Percentiles rank a stretch among this genome's conserved stretches.
These are phyloP conservation scores for Colius striatus DNA, from an alignment of 2,113 vertebrate species.

Conservation along the genomic window DNA sequence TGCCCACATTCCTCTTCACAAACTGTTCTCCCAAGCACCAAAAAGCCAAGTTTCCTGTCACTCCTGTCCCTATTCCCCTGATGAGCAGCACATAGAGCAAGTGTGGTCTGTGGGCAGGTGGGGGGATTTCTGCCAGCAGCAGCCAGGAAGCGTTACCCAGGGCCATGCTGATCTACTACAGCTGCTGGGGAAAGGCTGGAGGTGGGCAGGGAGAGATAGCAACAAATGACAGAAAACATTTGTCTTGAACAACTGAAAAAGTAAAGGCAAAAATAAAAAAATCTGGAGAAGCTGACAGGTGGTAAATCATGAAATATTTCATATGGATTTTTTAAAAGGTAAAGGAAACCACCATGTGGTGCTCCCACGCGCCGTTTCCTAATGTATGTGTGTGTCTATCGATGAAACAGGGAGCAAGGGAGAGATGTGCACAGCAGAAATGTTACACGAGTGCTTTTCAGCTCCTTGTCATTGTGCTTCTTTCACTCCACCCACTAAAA, in stretches of 20 bases:
- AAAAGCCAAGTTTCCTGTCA: background rate
- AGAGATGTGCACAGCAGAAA: background rate
- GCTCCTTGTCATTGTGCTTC: slow-evolving; percentile 25
- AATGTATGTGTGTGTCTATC: slow-evolving; percentile 32
- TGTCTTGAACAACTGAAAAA: slow-evolving; percentile 12
- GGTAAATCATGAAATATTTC: slow-evolving; percentile 25
- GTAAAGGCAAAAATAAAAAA: background rate
- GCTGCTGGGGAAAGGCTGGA: background rate
- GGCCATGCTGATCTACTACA: background rate
- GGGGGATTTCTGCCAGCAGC: background rate
- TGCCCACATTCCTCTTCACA: background rate
- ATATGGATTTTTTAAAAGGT: background rate
- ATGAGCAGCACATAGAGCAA: background rate
- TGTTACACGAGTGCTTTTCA: background rate
- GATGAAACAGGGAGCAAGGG: background rate
- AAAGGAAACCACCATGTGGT: slow-evolving; percentile 40
- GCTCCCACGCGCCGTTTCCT: slow-evolving; percentile 30
- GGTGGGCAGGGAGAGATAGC: background rate
- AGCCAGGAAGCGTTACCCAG: background rate
- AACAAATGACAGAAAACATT: background rate
- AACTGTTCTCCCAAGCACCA: background rate
- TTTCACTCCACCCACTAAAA: slow-evolving; percentile 42
- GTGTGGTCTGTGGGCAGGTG: background rate
- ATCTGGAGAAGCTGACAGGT: slow-evolving; percentile 13
- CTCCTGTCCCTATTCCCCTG: background rate